These are phyloP conservation scores for Mugil cephalus DNA, from an alignment of 2,113 vertebrate species.

Conservation along the genomic window DNA sequence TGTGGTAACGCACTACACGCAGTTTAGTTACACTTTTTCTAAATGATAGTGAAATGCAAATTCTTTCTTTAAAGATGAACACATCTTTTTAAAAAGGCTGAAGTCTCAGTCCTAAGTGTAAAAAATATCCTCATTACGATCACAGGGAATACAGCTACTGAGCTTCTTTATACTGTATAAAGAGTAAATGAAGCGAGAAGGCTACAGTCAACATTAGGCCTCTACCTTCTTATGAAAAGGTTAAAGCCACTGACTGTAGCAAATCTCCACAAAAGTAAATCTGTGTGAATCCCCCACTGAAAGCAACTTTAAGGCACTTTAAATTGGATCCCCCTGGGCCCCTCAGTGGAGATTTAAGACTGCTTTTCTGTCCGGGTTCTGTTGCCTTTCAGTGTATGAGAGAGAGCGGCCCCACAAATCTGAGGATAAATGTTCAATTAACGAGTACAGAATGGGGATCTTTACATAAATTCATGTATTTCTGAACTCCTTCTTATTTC, in stretches of 20 bases:
- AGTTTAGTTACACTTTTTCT: too few relatives aligned
- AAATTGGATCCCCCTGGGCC: constrained; percentile 8
- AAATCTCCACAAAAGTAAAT: constrained; percentile 16
- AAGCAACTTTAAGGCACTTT: constrained; percentile 32
- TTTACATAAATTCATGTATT: too few relatives aligned
- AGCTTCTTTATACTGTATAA: constrained; percentile 12
- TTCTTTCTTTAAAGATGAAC: neutral
- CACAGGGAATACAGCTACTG: neutral
- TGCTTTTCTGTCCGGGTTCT: neutral
- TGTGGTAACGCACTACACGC: too few relatives aligned
- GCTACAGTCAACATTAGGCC: constrained; percentile 14
- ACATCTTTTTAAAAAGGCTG: too few relatives aligned
- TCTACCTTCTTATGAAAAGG: constrained; percentile 3
- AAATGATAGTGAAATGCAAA: neutral
- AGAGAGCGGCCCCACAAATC: too few relatives aligned
- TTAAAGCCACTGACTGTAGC: constrained; percentile 4
- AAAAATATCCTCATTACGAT: too few relatives aligned
- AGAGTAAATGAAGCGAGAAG: constrained; percentile 21
- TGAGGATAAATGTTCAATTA: too few relatives aligned
- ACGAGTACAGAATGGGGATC: too few relatives aligned
- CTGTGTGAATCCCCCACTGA: constrained; percentile 40
- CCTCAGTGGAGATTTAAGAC: constrained; percentile 27
- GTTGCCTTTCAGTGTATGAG: too few relatives aligned
- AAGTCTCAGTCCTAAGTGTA: neutral
- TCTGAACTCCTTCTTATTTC: too few relatives aligned